Evolutionary conservation across 2,113 vertebrate genomes (phyloP), one percentile per base, ranked within the genome.

Genomic region (Arvicanthis niloticus): DNA sequence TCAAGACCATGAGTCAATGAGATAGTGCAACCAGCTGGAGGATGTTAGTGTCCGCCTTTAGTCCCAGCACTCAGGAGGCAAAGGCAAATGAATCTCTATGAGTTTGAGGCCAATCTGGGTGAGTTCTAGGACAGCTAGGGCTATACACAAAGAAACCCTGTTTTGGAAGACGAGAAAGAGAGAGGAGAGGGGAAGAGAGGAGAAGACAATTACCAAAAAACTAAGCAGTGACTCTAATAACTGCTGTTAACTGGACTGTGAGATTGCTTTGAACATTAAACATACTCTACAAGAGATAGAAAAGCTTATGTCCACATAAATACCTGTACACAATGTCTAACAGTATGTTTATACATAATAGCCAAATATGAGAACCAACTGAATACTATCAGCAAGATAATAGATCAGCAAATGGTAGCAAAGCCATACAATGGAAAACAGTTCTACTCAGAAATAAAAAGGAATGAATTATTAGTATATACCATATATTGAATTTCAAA

Each of bases 371-470:
- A 87, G 62, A 88, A 93, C 40, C 19, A 78, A 53, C 76, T 78
- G 77, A 37, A 80, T 51, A 80, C 17, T 37, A 12, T 53, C 51
- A 80, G 51, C 51, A 56, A 80, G 17, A 80, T 31, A 80, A 80
- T 53, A 9, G 45, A 78, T 34, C 76, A 78, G 34, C 3, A 78
- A 8, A 80, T 80, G 17, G 21, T 22, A 19, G 51, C 24, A 73
- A 91, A 84, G 53, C 37, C 42, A 91, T 31, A 53, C 26, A 91
- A 67, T 56, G 37, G 37, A 88, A 94, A 60, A 84, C 15, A n/a
- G 21, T 77, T 87, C 26, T 73, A 58, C 45, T 84, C 34, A 94
- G 42, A 96, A 95, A 93, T 75, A 22, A 91, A 92, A 96, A 89
- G 21, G 34, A 73, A 89, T 70, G 13, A 88, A 67, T 53, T 45